Base-by-base conservation (phyloP, 2,797 vertebrate species). In the Heliangelus exortis region DNA sequence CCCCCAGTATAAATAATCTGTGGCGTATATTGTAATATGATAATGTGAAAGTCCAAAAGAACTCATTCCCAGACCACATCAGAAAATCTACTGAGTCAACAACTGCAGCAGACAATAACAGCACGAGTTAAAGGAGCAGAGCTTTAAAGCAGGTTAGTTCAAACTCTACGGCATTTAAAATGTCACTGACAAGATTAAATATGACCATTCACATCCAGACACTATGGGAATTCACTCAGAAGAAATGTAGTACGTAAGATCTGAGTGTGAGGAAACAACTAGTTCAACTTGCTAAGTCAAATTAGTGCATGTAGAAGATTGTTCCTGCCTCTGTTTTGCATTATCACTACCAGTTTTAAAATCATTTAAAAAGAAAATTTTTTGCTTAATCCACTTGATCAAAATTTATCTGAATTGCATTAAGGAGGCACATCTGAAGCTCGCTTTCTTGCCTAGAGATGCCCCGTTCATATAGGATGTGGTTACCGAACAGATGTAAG, bases 11-110 rank as follows among this genome's bases (percentile, higher is more conserved):
- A 97, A 97, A 97, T 97, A 96, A 96, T 97, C 88, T 72, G 92
- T 77, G 81, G 93, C 93, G 61, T 97, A 96, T 96, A 96, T 90
- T 96, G 93, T 96, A 97, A 97, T 86, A 96, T 68, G 94, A 96
- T 96, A 98, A 96, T 97, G 97, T 97, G 97, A 97, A 98, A 92
- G 75, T 93, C 95, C 74, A 95, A 93, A 97, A 96, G 92, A 97
- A 93, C 83, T 96, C 77, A 89, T 97, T 98, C 97, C 97, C 97
- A 98, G 97, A 95, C 97, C 95, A 95, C 92, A 94, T 95, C 90
- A 86, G 92, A 96, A 97, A 97, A 97, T 87, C 87, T 97, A 94
- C 94, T 97, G 97, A 97, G 92, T 97, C 97, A 98, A 97, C 97
- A 97, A 92, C 75, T 93, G 87, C 53, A 92, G 92, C 92, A 97